These are phyloP conservation scores for Anser brachyrhynchus DNA, from an alignment of 2,113 vertebrate species.

Conservation along the genomic window DNA sequence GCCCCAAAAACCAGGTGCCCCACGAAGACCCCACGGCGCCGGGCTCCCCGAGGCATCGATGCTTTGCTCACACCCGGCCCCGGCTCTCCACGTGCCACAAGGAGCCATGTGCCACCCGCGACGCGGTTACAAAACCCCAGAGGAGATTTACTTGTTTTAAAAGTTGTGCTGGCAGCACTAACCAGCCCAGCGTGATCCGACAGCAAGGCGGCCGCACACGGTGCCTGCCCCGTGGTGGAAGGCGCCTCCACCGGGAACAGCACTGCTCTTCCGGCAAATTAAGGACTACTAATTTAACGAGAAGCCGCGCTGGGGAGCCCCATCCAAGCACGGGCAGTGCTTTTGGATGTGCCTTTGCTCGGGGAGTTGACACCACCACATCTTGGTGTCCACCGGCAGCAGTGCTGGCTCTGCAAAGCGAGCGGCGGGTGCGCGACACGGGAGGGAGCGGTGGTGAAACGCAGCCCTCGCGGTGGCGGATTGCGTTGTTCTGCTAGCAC, in stretches of 20 bases:
- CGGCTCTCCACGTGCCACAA: not conserved
- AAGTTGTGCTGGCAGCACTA: not conserved
- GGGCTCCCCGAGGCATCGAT: too few relatives aligned
- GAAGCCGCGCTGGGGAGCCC: too few relatives aligned
- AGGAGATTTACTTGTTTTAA: not conserved
- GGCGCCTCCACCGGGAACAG: accelerated
- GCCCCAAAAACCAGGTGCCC: not conserved
- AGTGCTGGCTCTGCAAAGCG: not conserved
- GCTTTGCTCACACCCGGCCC: not conserved
- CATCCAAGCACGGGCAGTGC: too few relatives aligned
- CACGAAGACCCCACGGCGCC: too few relatives aligned
- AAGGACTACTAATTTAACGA: too few relatives aligned
- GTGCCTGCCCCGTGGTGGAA: accelerated
- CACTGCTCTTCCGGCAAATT: not conserved
- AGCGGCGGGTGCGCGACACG: too few relatives aligned
- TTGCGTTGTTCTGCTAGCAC: not conserved
- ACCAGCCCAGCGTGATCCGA: not conserved
- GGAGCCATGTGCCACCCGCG: not conserved
- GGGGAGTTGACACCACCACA: not conserved
- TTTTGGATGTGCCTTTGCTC: too few relatives aligned
- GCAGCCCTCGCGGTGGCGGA: not conserved
- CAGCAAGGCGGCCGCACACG: not conserved
- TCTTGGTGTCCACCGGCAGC: too few relatives aligned
- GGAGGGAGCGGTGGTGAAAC: slow-evolving; percentile 33
- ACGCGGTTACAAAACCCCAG: not conserved